Evolutionary conservation across 1,140 invertebrate species (phyloP), one percentile per base, ranked within the genome.

Genomic region (Danaus melanippus): DNA sequence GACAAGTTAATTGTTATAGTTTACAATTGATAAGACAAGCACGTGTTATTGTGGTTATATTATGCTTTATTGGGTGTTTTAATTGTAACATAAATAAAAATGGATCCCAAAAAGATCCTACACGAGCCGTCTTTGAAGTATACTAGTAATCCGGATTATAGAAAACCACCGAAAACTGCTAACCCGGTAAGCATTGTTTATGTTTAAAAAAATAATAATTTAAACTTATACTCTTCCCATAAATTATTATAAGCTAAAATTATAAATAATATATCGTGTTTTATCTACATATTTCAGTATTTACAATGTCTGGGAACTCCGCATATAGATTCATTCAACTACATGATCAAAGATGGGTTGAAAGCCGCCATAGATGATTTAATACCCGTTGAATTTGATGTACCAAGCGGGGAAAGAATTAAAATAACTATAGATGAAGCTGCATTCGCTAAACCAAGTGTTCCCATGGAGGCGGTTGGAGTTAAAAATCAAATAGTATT

Each of bases 271-370:
- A 42, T 10, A 0, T 2, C 21, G 11, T 10, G n/a, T 55, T 58
- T 49, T 32, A 47, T 39, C n/a, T n/a, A n/a, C n/a, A 32, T 42
- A 15, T 80, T 89, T 45, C 66, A 96, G 94, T 84, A 92, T 61
- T 74, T 95, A 47, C 90, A 92, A 87, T 89, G 89, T 52, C 78
- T 96, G 15, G 94, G 94, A 32, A 76, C 86, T 49, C 95, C 96
- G 2, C 97, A 98, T 77, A 88, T 97, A 32, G 92, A 96, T 62
- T 98, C 97, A 0, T 99, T 98, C 71, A 95, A 98, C 87, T 97
- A 93, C 70, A 91, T 97, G 89, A 40, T 96, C 0, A 88, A 92
- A 42, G 88, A 93, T 76, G 97, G 97, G 0, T 71, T 99, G 9
- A 76, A 88, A n/a, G 77, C 90, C 56, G 90, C 91, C 7, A 84